phyloP scores from a whole-genome alignment of 2,797 vertebrate genomes.

The Arvicola amphibius region DNA sequence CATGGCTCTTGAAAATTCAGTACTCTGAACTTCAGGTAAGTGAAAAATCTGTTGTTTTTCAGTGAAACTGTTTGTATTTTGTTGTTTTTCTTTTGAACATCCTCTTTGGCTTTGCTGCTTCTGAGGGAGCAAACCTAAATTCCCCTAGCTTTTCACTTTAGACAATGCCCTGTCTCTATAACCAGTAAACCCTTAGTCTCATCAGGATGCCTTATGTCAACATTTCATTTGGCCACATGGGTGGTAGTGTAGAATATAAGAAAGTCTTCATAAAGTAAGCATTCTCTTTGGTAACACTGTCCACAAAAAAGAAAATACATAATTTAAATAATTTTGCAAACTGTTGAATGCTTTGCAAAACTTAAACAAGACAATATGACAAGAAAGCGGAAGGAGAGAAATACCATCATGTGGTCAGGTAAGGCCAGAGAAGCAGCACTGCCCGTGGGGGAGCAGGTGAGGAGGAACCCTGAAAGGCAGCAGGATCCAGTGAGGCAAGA shows the following conservation, averaged over 20 bases:
- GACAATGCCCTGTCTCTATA: background rate
- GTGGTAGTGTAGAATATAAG: background rate
- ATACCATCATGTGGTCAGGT: background rate
- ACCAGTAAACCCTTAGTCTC: background rate
- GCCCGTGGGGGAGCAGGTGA: background rate
- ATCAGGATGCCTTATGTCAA: background rate
- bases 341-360: background rate
- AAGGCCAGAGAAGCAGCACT: background rate
- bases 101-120: conserved; percentile 20
- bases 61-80: conserved; percentile 35
- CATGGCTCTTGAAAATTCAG: conserved; percentile 44
- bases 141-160: conserved; percentile 26
- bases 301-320: background rate
- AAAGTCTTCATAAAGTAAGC: background rate
- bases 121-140: conserved; percentile 28
- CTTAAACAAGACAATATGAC: background rate
- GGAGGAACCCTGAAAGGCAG: background rate
- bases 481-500: background rate
- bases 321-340: background rate
- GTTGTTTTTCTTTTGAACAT: background rate
- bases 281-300: background rate
- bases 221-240: background rate
- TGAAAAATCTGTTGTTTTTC: conserved; percentile 39
- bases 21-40: background rate
- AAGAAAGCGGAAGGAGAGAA: background rate